Evolutionary conservation across 1,140 invertebrate genomes (phyloP).

Genomic region (Drosophila sturtevanti): DNA sequence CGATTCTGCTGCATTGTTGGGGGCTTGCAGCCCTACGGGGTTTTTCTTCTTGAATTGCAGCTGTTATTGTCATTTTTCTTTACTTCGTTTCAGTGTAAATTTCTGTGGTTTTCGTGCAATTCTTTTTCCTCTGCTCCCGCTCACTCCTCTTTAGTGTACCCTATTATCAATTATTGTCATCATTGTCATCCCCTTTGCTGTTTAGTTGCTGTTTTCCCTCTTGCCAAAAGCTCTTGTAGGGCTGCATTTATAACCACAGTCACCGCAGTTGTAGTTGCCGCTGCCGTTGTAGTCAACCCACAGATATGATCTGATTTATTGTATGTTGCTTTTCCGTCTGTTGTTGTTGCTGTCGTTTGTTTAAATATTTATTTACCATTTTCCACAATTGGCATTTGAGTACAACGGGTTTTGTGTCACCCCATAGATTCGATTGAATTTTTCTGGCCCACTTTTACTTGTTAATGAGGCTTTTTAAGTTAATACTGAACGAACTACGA

Average conservation of each 20-base stretch:
- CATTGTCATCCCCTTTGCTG: constrained; percentile 47
- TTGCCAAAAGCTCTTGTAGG: constrained; percentile 35
- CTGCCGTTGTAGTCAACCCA: constrained; percentile 21
- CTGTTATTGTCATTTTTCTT: constrained; percentile 79
- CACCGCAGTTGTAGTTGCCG: constrained; percentile 44
- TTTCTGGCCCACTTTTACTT: constrained; percentile 64
- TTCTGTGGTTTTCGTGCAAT: constrained; percentile 67
- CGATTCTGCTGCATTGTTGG: background rate
- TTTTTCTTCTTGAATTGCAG: constrained; percentile 53
- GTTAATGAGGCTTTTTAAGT: constrained; percentile 56
- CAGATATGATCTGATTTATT: constrained; percentile 78
- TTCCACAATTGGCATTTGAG: constrained; percentile 76
- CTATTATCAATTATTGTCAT: constrained; percentile 37
- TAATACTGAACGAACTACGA: background rate
- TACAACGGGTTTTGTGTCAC: constrained; percentile 41
- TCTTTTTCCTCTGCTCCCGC: constrained; percentile 29
- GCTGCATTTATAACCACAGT: constrained; percentile 37
- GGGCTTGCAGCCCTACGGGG: background rate
- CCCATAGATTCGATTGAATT: constrained; percentile 53
- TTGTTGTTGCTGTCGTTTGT: constrained; percentile 60
- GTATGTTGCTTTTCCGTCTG: constrained; percentile 63
- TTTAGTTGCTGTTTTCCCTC: constrained; percentile 17
- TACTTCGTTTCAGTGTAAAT: constrained; percentile 59
- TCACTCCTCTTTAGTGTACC: constrained; percentile 19
- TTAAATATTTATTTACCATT: constrained; percentile 81